Evolutionary conservation across 2,797 vertebrate genomes (phyloP).

Genomic region (Pterois miles): DNA sequence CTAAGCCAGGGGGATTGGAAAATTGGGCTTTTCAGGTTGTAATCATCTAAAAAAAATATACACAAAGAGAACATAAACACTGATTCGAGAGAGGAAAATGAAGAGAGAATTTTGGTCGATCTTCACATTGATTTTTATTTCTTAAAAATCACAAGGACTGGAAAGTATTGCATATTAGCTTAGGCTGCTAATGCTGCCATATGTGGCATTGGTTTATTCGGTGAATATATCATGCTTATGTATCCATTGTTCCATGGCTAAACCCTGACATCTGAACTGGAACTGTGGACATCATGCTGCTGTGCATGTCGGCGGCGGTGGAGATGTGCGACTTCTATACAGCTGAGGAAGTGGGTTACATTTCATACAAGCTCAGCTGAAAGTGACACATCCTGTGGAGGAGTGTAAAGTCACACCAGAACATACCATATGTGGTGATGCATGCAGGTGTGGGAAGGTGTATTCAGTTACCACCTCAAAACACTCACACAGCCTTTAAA

Average conservation of each 20-base stretch:
- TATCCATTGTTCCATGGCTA: background rate
- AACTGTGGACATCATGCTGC: background rate
- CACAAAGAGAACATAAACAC: background rate
- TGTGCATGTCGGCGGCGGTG: slow-evolving; percentile 3
- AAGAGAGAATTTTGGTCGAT: background rate
- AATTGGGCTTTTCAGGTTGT: background rate
- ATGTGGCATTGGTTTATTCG: background rate
- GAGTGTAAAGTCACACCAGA: slow-evolving; percentile 1
- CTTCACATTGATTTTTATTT: background rate
- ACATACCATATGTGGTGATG: background rate
- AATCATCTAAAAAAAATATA: slow-evolving; percentile 1
- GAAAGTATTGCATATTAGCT: background rate
- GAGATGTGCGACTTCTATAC: background rate
- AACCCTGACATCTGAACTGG: background rate
- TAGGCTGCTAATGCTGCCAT: background rate
- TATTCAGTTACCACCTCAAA: background rate
- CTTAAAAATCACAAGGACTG: background rate
- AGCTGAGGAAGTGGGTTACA: background rate
- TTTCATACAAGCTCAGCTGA: background rate
- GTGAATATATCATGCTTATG: background rate
- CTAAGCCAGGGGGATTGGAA: background rate
- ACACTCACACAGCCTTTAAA: slow-evolving; percentile 11
- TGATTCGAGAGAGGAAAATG: background rate
- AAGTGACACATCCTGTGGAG: background rate
- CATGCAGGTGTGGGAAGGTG: slow-evolving; percentile 44